Evolutionary conservation across 1,140 invertebrate species (phyloP).

Genomic region (Drosophila bocqueti): DNA sequence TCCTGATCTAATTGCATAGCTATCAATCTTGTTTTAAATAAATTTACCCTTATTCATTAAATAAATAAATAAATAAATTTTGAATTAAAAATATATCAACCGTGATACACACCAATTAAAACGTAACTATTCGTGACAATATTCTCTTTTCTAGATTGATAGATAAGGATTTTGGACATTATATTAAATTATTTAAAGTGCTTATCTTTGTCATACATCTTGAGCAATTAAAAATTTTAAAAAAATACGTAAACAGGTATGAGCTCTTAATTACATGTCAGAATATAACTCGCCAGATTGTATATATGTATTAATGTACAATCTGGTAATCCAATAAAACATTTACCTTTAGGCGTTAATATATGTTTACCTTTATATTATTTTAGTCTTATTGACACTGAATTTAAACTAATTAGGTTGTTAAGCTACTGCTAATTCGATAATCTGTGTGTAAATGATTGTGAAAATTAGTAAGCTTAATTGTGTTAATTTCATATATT

Average conservation of each 20-base stretch:
- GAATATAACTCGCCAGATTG: background rate
- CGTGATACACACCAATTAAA: background rate
- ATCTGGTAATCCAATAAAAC: background rate
- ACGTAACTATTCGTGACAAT: background rate
- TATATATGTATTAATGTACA: background rate
- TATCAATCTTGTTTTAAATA: too few relatives aligned
- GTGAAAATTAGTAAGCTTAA: background rate
- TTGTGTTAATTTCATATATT: background rate
- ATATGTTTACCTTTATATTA: too few relatives aligned
- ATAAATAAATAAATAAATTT: too few relatives aligned
- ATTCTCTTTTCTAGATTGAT: background rate
- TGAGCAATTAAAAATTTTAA: background rate
- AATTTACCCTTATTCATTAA: too few relatives aligned
- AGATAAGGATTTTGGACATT: background rate
- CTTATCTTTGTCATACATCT: constrained; percentile 6
- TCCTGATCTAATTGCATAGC: too few relatives aligned
- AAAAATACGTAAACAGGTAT: background rate
- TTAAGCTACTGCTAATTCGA: background rate
- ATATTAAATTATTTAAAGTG: background rate
- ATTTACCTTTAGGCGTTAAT: background rate
- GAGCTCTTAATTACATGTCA: background rate
- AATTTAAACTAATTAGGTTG: background rate
- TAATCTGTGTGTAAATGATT: background rate
- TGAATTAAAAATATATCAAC: background rate
- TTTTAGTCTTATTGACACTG: background rate